Conservation (phyloP, 2,113 vertebrate genomes). For the Rhinoderma darwinii region DNA sequence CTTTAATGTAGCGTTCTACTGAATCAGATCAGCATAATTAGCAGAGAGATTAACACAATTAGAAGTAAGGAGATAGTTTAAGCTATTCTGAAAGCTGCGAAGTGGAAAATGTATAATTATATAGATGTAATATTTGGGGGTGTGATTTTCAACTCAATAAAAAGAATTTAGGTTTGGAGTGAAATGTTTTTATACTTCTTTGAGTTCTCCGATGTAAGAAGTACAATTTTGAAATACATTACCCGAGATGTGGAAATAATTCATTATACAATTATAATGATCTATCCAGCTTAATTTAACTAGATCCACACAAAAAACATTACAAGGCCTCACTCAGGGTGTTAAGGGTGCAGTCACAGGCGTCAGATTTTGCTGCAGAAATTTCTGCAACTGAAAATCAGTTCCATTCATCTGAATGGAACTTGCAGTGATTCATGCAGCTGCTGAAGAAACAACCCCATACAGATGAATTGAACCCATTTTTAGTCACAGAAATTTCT, state of each 20-base stretch:
- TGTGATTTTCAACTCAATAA: slow-evolving; percentile 18
- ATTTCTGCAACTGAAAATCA: too few species aligned
- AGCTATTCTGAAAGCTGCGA: slow-evolving; percentile 36
- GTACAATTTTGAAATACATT: neutral
- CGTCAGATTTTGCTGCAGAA: too few species aligned
- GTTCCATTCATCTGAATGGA: too few species aligned
- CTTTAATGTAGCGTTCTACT: slow-evolving; percentile 32
- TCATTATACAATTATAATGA: neutral
- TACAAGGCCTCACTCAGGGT: too few species aligned
- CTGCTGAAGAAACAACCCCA: too few species aligned
- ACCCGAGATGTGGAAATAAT: neutral
- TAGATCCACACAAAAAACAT: too few species aligned
- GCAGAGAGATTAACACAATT: slow-evolving; percentile 52
- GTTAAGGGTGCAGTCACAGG: too few species aligned
- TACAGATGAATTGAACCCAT: too few species aligned
- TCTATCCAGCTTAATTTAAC: neutral
- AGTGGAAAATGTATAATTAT: slow-evolving; percentile 44
- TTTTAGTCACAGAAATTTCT: too few species aligned
- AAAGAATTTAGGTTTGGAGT: neutral
- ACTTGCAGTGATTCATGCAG: too few species aligned
- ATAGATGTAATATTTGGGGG: slow-evolving; percentile 45
- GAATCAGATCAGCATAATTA: slow-evolving; percentile 52
- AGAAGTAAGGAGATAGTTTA: slow-evolving; percentile 42
- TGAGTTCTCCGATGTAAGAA: neutral
- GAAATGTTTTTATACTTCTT: slow-evolving; percentile 25